phyloP scores from a whole-genome alignment of 2,113 vertebrate species.

The Percina caprodes region DNA sequence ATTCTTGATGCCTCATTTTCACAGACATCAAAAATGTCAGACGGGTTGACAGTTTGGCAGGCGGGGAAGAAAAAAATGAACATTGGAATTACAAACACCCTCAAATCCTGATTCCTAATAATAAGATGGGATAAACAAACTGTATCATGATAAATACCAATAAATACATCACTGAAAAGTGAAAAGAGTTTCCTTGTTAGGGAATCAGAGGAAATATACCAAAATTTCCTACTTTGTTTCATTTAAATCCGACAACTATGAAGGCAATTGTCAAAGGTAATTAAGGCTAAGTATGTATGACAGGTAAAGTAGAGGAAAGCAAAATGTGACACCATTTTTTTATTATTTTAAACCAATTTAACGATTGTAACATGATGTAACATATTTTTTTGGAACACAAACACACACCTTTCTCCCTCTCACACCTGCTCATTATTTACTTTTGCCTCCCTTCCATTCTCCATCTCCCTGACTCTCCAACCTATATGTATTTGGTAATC shows the following conservation, averaged over 20 bases:
- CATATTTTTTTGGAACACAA: not conserved
- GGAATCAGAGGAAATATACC: not conserved
- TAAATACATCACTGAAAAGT: constrained; percentile 35
- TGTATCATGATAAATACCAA: constrained; percentile 31
- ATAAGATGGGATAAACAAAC: constrained; percentile 66
- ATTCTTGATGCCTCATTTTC: constrained; percentile 64
- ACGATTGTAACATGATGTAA: not conserved
- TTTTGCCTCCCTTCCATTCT: not conserved
- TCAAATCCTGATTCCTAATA: constrained; percentile 44
- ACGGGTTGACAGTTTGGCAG: constrained; percentile 56
- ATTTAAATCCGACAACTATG: not conserved
- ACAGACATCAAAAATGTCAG: constrained; percentile 59
- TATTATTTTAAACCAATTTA: not conserved
- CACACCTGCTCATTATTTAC: not conserved
- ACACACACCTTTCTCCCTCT: not conserved
- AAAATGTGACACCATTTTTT: not conserved
- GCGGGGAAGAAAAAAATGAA: not conserved
- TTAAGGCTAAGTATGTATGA: not conserved
- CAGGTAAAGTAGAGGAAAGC: not conserved
- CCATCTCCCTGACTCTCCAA: not conserved
- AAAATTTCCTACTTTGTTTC: not conserved
- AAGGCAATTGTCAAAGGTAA: not conserved
- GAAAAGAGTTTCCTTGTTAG: constrained; percentile 10
- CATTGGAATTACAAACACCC: constrained; percentile 48
- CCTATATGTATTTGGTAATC: constrained; percentile 13